Conservation (phyloP, 2,888 invertebrate genomes). For the Leptopilina myrica region DNA sequence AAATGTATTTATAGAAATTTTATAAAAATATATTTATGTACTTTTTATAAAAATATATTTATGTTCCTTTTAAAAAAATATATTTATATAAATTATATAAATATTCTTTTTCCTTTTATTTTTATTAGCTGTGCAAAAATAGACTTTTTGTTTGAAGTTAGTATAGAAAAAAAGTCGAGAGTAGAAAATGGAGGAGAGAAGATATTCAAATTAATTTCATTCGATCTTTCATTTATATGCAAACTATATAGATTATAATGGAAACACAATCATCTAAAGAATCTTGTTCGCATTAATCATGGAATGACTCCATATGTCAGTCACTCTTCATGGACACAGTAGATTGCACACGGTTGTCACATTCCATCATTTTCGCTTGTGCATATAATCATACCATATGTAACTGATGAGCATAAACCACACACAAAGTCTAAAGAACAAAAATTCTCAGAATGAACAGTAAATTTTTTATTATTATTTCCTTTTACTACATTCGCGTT, state of each 20-base stretch:
- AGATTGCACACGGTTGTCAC: conserved; percentile 11
- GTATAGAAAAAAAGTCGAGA: no score
- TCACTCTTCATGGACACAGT: conserved; percentile 27
- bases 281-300: conserved; percentile 33
- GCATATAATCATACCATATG: conserved; percentile 13
- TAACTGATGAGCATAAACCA: conserved; percentile 7
- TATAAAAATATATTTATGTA: no score
- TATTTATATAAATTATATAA: no score
- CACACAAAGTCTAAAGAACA: background rate
- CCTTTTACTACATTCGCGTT: no score
- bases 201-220: no score
- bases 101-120: no score
- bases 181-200: no score
- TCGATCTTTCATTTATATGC: background rate
- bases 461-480: background rate
- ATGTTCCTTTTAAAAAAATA: no score
- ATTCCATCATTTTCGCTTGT: conserved; percentile 31
- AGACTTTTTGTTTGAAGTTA: no score
- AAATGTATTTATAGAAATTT: no score
- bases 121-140: no score
- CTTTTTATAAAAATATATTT: no score
- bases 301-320: conserved; percentile 17
- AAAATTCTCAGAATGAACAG: background rate
- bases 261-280: conserved; percentile 26
- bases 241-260: conserved; percentile 1